Conservation (phyloP, 2,797 vertebrate species). For the Toxotes lorentzi region DNA sequence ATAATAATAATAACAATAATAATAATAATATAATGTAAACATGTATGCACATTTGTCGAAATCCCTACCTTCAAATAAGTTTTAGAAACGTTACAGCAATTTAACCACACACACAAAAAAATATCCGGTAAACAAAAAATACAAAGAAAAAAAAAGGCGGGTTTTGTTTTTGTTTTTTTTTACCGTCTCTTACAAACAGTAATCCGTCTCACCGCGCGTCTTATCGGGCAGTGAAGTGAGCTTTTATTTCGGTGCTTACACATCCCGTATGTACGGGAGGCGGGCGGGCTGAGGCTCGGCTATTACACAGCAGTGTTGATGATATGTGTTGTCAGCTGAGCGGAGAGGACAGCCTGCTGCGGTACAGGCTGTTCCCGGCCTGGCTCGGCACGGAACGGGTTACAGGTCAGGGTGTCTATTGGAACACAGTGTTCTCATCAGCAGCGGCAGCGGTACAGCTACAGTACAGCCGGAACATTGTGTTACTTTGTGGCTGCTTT, state of each 20-base stretch:
- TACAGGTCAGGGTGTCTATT: slow-evolving; percentile 90
- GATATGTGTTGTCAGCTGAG: slow-evolving; percentile 73
- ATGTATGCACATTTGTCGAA: background rate
- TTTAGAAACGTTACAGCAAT: slow-evolving; percentile 11
- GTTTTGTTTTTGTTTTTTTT: background rate
- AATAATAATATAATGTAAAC: background rate
- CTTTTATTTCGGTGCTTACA: slow-evolving; percentile 55
- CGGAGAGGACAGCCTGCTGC: slow-evolving; percentile 75
- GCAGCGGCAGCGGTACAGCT: slow-evolving; percentile 86
- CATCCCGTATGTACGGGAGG: slow-evolving; percentile 6
- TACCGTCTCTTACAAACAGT: slow-evolving; percentile 39
- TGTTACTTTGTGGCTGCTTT: slow-evolving; percentile 90
- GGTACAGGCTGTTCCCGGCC: slow-evolving; percentile 85
- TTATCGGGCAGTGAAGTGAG: slow-evolving; percentile 49
- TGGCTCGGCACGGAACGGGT: slow-evolving; percentile 87
- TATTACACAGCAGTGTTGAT: slow-evolving; percentile 47
- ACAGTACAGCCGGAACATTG: slow-evolving; percentile 92
- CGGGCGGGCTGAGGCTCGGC: slow-evolving; percentile 7
- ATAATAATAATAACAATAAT: background rate
- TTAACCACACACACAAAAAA: slow-evolving; percentile 3
- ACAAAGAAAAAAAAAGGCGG: slow-evolving; percentile 10
- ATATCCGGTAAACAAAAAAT: slow-evolving; percentile 11
- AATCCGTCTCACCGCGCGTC: slow-evolving; percentile 55
- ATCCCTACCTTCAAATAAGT: slow-evolving; percentile 44
- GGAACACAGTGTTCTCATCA: slow-evolving; percentile 91